Base-by-base conservation (phyloP, 2,797 vertebrate genomes). In the Rhabdophis nuchalis region DNA sequence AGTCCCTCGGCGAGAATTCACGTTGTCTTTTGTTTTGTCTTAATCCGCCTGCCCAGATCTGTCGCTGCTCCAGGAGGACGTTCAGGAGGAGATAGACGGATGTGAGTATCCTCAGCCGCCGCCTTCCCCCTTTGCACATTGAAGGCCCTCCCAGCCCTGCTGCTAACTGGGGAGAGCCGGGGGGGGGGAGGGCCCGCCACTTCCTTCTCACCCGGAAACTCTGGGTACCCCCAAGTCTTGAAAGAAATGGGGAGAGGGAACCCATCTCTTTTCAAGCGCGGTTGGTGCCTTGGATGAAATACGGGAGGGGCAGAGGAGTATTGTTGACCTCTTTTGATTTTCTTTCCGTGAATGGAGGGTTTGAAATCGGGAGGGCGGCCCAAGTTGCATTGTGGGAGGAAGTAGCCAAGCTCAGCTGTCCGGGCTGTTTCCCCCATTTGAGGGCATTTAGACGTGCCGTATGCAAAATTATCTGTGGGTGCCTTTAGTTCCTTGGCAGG, bases 1-100 rank as follows among this genome's bases (percentile, higher is more conserved):
- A 82, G 77, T 36, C 20, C n/a, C n/a, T 57, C 18, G n/a, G 29
- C 18, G 25, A 25, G 86, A 57, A 56, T 87, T 57, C 86, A 87
- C 29, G 32, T 36, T 87, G 52, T 18, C 85, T 54, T 82, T 32
- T 87, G 54, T 87, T 36, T 57, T 57, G 86, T 87, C 32, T 87
- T 57, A 36, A 87, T 87, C 32, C 50, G 16, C 60, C 60, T 88
- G 89, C 93, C 91, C 96, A 98, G 98, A 98, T 98, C 97, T 98
- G 93, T 98, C 98, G 96, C 97, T 98, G 96, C 97, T 98, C 91
- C 98, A 98, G 95, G 98, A 98, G 96, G 98, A 98, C 96, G 97
- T 98, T 91, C 98, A 97, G 96, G 98, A 98, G 96, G 98, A 98
- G 96, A 96, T 98, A 95, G 98, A 98, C 97, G 98, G 97, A 97